Conservation (phyloP, 2,797 vertebrate genomes). For the Cuculus canorus region DNA sequence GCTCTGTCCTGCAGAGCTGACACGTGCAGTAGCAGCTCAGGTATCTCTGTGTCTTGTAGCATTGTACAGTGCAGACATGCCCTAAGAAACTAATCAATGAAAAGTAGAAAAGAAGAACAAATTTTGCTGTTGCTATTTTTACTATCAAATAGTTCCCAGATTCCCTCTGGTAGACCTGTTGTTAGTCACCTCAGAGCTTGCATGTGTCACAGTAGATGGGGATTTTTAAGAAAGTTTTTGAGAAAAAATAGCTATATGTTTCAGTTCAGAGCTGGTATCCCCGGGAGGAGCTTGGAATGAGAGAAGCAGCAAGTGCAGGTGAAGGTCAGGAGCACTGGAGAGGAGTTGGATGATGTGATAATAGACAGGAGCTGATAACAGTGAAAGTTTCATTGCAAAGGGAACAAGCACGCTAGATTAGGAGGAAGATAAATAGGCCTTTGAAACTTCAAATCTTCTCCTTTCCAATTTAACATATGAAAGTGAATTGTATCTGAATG, state of each 20-base stretch:
- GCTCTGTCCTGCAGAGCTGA: background rate
- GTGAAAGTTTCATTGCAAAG: slow-evolving; percentile 11
- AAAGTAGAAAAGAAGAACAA: background rate
- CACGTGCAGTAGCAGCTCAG: background rate
- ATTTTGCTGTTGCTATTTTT: background rate
- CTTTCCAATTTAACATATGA: slow-evolving; percentile 49
- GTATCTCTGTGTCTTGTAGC: background rate
- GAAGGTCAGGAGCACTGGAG: slow-evolving; percentile 22
- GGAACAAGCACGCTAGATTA: slow-evolving; percentile 21
- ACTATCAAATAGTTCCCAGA: background rate
- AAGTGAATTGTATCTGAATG: slow-evolving; percentile 44
- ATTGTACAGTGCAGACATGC: background rate
- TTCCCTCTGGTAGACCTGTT: background rate
- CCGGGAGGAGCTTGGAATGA: background rate
- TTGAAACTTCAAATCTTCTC: slow-evolving; percentile 53
- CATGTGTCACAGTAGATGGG: background rate
- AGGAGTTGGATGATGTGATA: background rate
- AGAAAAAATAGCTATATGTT: background rate
- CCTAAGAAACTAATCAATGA: background rate
- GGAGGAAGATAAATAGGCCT: slow-evolving; percentile 50
- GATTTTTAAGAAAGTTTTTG: background rate
- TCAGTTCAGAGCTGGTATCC: background rate
- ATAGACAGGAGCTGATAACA: slow-evolving; percentile 41
- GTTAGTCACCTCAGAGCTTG: background rate
- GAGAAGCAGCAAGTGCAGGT: background rate